phyloP scores from a whole-genome alignment of 2,113 vertebrate genomes.

The Podarcis raffonei region DNA sequence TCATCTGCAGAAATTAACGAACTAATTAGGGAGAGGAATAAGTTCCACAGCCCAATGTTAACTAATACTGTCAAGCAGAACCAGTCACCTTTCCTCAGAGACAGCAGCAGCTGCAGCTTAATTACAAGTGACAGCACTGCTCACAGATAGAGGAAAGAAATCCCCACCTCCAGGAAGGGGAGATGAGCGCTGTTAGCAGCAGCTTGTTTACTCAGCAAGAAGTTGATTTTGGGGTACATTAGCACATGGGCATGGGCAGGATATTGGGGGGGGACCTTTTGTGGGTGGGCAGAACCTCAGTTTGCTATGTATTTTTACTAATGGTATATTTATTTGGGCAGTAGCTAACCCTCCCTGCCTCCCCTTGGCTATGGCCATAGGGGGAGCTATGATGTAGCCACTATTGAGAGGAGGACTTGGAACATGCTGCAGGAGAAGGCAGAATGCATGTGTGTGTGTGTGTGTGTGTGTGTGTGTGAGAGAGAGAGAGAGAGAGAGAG shows the following conservation, averaged over 20 bases:
- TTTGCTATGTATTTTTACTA: too few relatives aligned
- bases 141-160: not conserved
- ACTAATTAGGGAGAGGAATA: not conserved
- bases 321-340: too few relatives aligned
- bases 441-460: not conserved
- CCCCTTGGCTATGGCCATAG: too few relatives aligned
- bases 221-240: not conserved
- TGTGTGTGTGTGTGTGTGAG: too few relatives aligned
- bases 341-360: too few relatives aligned
- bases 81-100: not conserved
- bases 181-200: too few relatives aligned
- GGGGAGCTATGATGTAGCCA: not conserved
- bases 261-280: too few relatives aligned
- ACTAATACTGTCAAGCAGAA: slow-evolving; percentile 14
- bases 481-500: too few relatives aligned
- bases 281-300: too few relatives aligned
- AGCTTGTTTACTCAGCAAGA: not conserved
- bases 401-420: not conserved
- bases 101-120: not conserved
- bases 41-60: not conserved
- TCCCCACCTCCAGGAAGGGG: not conserved
- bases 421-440: too few relatives aligned
- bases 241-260: not conserved
- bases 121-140: not conserved
- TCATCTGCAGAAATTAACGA: slow-evolving; percentile 5